Evolutionary conservation across 2,113 vertebrate species (phyloP).

Genomic region (Stegastes partitus): DNA sequence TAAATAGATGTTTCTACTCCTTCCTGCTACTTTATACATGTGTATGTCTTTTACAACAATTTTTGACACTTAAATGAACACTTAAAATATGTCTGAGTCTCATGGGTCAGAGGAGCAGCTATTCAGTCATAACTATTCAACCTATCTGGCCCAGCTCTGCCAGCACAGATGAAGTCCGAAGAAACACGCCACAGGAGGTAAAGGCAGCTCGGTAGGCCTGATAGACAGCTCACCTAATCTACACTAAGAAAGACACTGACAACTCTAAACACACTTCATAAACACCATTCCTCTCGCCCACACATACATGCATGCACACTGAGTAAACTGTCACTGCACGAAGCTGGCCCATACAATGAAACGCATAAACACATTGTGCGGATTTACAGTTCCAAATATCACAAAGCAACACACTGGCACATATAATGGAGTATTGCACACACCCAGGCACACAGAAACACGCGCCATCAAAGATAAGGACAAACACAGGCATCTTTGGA

Average conservation of each 20-base stretch:
- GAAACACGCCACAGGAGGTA: conserved; percentile 11
- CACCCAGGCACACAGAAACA: conserved; percentile 47
- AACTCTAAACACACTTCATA: conserved; percentile 35
- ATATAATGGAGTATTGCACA: conserved; percentile 44
- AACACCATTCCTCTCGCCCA: conserved; percentile 28
- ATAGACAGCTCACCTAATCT: conserved; percentile 42
- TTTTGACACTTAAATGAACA: conserved; percentile 17
- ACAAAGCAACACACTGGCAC: conserved; percentile 21
- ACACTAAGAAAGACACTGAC: conserved; percentile 25
- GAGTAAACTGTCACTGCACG: conserved; percentile 33
- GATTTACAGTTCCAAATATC: conserved; percentile 28
- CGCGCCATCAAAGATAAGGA: conserved; percentile 69
- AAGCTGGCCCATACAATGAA: conserved; percentile 4
- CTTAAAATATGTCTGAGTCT: neutral
- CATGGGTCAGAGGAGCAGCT: conserved; percentile 1
- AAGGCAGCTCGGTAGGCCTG: conserved; percentile 25
- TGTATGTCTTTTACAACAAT: neutral
- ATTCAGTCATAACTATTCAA: neutral
- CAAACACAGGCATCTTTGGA: conserved; percentile 66
- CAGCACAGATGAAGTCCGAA: conserved; percentile 20
- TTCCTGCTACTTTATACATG: neutral
- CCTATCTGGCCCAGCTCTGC: conserved; percentile 5
- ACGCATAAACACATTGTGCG: conserved; percentile 9
- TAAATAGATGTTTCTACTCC: conserved; percentile 33
- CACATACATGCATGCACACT: neutral